phyloP scores from a whole-genome alignment of 1,140 invertebrate genomes.

The Diabrotica undecimpunctata region DNA sequence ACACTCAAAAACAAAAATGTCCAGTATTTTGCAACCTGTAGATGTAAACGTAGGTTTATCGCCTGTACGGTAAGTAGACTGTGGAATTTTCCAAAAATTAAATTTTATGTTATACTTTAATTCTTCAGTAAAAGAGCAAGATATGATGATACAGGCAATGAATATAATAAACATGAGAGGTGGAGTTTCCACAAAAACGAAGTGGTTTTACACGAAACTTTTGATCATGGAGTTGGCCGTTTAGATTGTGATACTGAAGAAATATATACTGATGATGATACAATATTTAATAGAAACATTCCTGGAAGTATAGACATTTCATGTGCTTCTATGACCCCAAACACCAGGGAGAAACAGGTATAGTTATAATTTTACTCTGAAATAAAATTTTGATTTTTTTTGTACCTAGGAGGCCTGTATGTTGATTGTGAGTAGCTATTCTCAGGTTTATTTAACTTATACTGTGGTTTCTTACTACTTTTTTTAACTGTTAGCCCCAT shows the following conservation, averaged over 20 bases:
- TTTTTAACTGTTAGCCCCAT: too few species aligned
- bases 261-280: conserved; percentile 28
- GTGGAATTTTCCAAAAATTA: not conserved
- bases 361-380: not conserved
- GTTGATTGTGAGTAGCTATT: not conserved
- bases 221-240: conserved; percentile 35
- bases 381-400: not conserved
- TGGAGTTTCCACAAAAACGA: conserved; percentile 37
- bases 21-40: conserved; percentile 31
- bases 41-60: conserved; percentile 34
- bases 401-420: not conserved
- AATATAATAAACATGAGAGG: conserved; percentile 16
- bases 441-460: too few species aligned
- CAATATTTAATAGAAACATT: conserved; percentile 31
- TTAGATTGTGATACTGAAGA: conserved; percentile 35
- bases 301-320: conserved; percentile 31
- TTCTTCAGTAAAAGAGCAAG: conserved; percentile 33
- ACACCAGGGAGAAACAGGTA: conserved; percentile 33
- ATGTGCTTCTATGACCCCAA: conserved; percentile 34
- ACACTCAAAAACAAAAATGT: conserved; percentile 24
- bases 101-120: not conserved
- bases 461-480: too few species aligned
- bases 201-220: conserved; percentile 33
- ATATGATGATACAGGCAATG: conserved; percentile 27
- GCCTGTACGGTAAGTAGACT: conserved; percentile 28